phyloP scores from a whole-genome alignment of 1,140 invertebrate genomes.

The Drosophila saltans region DNA sequence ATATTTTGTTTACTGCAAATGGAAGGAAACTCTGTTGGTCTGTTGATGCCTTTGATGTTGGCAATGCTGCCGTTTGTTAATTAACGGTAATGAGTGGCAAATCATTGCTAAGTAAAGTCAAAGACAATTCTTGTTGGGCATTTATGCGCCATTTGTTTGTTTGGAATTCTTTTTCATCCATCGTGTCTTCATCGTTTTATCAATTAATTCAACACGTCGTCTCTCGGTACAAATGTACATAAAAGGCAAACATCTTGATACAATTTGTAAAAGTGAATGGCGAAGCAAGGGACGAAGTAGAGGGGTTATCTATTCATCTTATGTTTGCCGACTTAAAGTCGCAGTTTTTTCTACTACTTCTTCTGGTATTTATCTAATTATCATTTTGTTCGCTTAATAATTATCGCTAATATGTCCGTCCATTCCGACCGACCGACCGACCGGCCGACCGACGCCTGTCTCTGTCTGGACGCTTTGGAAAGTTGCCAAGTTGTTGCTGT shows the following conservation, averaged over 20 bases:
- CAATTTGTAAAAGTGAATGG: conserved; percentile 52
- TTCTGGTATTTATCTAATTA: conserved; percentile 57
- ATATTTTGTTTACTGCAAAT: not conserved
- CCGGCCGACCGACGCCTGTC: not conserved
- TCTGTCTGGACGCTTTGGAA: conserved; percentile 32
- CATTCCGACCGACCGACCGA: not conserved
- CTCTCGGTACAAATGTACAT: conserved; percentile 10
- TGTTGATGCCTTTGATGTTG: conserved; percentile 47
- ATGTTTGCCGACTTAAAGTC: conserved; percentile 33
- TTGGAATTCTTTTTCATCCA: conserved; percentile 31
- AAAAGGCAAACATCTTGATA: conserved; percentile 63
- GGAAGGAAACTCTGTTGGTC: conserved; percentile 13
- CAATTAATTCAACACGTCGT: conserved; percentile 59
- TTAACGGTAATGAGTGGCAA: conserved; percentile 55
- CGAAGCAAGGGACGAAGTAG: not conserved
- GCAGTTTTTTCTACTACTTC: conserved; percentile 14
- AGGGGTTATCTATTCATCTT: conserved; percentile 23
- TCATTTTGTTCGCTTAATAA: conserved; percentile 59
- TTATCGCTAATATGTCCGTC: conserved; percentile 43
- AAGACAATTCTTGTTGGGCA: conserved; percentile 58
- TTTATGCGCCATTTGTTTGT: conserved; percentile 33
- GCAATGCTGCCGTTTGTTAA: conserved; percentile 46
- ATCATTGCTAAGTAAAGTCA: conserved; percentile 22
- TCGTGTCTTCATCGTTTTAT: conserved; percentile 44
- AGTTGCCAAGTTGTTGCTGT: conserved; percentile 36